Conservation (phyloP, 1,140 invertebrate species). For the Chionoecetes opilio region DNA sequence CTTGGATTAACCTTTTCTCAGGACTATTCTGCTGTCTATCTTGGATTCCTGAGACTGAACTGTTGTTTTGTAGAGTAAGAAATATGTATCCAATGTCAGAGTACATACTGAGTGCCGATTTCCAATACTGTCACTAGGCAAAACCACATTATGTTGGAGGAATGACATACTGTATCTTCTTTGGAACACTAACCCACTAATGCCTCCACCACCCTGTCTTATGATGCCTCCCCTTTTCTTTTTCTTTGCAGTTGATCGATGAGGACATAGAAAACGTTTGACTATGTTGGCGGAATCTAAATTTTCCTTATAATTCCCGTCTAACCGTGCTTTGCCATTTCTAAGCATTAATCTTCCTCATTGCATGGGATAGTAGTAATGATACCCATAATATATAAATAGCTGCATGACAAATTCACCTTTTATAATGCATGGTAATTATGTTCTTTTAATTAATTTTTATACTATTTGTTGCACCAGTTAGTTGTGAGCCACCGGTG, state of each 20-base stretch:
- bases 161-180: conserved; percentile 20
- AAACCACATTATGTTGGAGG: conserved; percentile 33
- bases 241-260: conserved; percentile 78
- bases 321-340: conserved; percentile 55
- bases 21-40: neutral
- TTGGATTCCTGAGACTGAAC: neutral
- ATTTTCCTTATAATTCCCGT: conserved; percentile 40
- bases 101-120: neutral
- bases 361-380: conserved; percentile 36
- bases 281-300: conserved; percentile 65
- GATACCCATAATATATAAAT: neutral
- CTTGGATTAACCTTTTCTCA: too few relatives aligned
- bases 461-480: neutral
- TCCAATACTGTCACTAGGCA: conserved; percentile 12
- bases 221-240: conserved; percentile 72
- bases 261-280: conserved; percentile 79
- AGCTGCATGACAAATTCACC: neutral
- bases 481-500: neutral
- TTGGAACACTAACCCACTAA: conserved; percentile 71
- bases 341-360: conserved; percentile 37
- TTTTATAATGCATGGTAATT: neutral
- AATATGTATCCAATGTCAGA: neutral
- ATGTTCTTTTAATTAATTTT: neutral
- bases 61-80: neutral
- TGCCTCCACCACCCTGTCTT: conserved; percentile 56